phyloP scores from a whole-genome alignment of 2,888 invertebrate genomes.

The Mesodorylaimus sp. region DNA sequence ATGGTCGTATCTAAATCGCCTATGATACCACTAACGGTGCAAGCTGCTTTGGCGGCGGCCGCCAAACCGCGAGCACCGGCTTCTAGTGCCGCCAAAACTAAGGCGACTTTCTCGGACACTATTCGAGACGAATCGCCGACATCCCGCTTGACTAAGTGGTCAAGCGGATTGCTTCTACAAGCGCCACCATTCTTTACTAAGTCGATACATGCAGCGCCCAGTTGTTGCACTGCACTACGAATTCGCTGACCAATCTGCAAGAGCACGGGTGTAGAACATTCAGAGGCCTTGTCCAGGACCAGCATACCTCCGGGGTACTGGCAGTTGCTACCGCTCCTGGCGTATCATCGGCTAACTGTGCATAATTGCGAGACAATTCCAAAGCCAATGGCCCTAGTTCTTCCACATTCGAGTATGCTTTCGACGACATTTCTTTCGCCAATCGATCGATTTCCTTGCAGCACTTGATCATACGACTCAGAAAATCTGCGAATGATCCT shows the following conservation, averaged over 20 bases:
- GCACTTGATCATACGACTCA: constrained; percentile 82
- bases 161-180: constrained; percentile 40
- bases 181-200: constrained; percentile 31
- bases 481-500: constrained; percentile 66
- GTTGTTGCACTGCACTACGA: constrained; percentile 49
- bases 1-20: constrained; percentile 96
- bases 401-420: constrained; percentile 41
- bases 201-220: constrained; percentile 66
- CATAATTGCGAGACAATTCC: constrained; percentile 66
- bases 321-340: constrained; percentile 76
- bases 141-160: constrained; percentile 51
- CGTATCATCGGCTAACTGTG: constrained; percentile 64
- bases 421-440: constrained; percentile 67
- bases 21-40: constrained; percentile 86
- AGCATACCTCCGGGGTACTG: constrained; percentile 55
- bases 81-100: constrained; percentile 57
- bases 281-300: not conserved
- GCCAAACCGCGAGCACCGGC: constrained; percentile 89
- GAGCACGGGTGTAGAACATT: not conserved
- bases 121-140: constrained; percentile 58
- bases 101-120: constrained; percentile 63
- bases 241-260: constrained; percentile 50
- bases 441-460: constrained; percentile 80
- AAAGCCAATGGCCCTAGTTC: constrained; percentile 64
- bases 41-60: constrained; percentile 95